Base-by-base conservation (phyloP, 1,140 invertebrate species). In the Theocolax elegans region DNA sequence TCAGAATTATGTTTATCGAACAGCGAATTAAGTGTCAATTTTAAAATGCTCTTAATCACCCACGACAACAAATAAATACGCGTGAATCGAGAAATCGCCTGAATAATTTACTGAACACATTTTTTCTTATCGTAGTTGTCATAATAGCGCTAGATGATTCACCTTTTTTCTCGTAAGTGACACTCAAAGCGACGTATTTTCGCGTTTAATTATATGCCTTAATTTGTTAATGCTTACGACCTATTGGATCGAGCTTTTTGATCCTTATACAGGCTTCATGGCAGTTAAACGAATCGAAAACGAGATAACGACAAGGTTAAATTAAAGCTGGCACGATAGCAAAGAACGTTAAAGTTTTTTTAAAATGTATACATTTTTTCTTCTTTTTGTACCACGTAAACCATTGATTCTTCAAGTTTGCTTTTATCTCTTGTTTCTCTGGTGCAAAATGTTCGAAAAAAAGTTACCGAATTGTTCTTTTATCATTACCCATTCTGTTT, bases 291-390 rank as follows among this genome's bases (percentile, higher is more conserved):
- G 59, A 69, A 69, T 38, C 66, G 44, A 53, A n/a, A 40, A 23
- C 48, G 58, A 69, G 67, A 69, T 69, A 69, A 54, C 67, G 25
- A 38, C 38, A 44, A 17, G 27, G 53, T 25, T 62, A 69, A 69
- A 69, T 69, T 69, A 69, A 62, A 62, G 46, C 23, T 44, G 8
- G 67, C 1, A 19, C 35, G 19, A 12, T 3, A 21, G 42, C 10
- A 15, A 13, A 19, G 40, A 27, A 65, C 63, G 63, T 58, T 67
- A 67, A 58, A 67, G 53, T 58, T 67, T 67, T 67, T 58, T 67
- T n/a, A n/a, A n/a, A n/a, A n/a, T n/a, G n/a, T n/a, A n/a, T n/a
- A n/a, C n/a, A n/a, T 44, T 56, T 27, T 38, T 44, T 31, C 35
- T 8, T 42, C 42, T 48, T 67, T 64, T 64, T 40, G 2, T 51